Evolutionary conservation across 1,140 invertebrate species (phyloP), one percentile per base, ranked within the genome.

Genomic region (Eueides isabella): DNA sequence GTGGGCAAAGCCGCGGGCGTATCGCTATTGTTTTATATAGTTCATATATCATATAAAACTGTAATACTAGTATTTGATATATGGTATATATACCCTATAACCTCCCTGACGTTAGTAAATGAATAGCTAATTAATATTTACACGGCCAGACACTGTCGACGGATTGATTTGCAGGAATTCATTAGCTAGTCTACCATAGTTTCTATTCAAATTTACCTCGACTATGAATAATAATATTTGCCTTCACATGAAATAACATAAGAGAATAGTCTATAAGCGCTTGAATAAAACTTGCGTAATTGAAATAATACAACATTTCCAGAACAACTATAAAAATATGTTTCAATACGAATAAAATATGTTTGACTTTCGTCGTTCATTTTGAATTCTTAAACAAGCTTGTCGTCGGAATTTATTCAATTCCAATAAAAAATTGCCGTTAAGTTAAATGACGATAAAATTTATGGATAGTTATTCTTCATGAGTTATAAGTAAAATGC

Each of bases 361-460:
- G 30, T 61, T 69, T 69, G 61, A 61, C 29, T 69, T 61, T 61
- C 48, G 14, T 61, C 48, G 67, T 62, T 71, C 63, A 67, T 75
- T 35, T 64, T 69, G 48, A 63, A 71, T 79, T 78, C 76, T 62
- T 55, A 23, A 55, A 55, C 48, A 31, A 31, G 85, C 81, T 91
- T 90, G 90, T 91, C 86, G 76, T 76, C n/a, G 30, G 74, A 86
- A 86, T 90, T 90, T 88, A 90, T 86, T 80, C 71, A 81, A 85
- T 85, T 87, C 82, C 85, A 83, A 89, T 92, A 90, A 19, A 90
- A 92, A 86, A 78, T 41, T 67, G 68, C 64, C 75, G 78, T 67
- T 72, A 81, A 86, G 77, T 74, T 73, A 79, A 64, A 70, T 64
- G 73, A 71, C 74, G 66, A 79, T 80, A 78, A 85, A 82, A 84